Percentiles rank a stretch among this genome's conserved stretches.
Conservation (phyloP, 2,797 vertebrate genomes). For the Enteromius trimaculatus region DNA sequence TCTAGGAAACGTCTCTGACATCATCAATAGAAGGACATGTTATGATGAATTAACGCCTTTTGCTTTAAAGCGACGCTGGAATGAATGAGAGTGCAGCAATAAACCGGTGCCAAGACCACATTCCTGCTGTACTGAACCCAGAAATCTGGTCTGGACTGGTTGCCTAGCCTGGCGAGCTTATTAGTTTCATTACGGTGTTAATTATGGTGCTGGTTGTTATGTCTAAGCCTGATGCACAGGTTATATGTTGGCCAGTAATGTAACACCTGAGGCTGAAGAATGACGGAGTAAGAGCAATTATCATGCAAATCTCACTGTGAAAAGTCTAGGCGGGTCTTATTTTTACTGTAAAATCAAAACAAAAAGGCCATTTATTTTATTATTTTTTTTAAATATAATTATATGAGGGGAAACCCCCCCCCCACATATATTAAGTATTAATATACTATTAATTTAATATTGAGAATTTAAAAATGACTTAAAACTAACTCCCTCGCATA, state of each 20-base stretch:
- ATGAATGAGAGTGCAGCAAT: neutral
- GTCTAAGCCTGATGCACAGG: neutral
- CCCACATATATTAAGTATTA: no score
- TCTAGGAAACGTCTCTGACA: conserved; percentile 2
- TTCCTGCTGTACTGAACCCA: neutral
- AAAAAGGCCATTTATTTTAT: neutral
- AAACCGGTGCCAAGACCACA: neutral
- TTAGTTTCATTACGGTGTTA: neutral
- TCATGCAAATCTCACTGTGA: neutral
- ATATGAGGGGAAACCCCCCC: no score
- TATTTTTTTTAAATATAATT: neutral
- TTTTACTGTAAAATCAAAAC: neutral
- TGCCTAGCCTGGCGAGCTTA: neutral
- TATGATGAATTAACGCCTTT: neutral
- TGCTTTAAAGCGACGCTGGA: neutral
- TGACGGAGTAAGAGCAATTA: neutral
- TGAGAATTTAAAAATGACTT: no score
- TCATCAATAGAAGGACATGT: neutral
- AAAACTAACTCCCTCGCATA: no score
- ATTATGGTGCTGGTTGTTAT: neutral
- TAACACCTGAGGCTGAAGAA: neutral
- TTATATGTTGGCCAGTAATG: neutral
- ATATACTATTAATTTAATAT: no score
- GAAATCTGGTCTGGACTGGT: conserved; percentile 16
- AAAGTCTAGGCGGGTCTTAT: neutral